Conservation (phyloP, 2,888 invertebrate genomes). For the Cosmia trapezina region DNA sequence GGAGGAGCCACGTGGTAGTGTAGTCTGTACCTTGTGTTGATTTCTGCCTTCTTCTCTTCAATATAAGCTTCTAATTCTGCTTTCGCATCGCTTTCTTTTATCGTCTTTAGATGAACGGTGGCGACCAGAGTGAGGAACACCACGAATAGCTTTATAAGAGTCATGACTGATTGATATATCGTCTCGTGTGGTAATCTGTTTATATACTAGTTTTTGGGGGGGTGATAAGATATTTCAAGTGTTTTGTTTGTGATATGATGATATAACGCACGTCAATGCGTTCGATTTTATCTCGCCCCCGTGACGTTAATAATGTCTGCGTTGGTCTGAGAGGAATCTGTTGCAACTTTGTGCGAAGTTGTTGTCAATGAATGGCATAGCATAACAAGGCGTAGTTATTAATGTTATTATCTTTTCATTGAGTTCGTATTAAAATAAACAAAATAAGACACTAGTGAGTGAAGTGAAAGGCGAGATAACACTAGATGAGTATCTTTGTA, state of each 20-base stretch:
- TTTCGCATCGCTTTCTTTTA: slow-evolving; percentile 61
- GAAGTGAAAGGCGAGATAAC: not conserved
- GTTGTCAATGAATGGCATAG: not conserved
- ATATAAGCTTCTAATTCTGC: slow-evolving; percentile 80
- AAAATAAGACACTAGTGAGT: not conserved
- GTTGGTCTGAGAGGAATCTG: slow-evolving; percentile 21
- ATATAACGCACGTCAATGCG: slow-evolving; percentile 17
- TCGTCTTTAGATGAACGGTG: slow-evolving; percentile 61
- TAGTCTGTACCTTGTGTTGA: slow-evolving; percentile 80
- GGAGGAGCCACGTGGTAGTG: slow-evolving; percentile 84
- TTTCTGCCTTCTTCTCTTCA: slow-evolving; percentile 73
- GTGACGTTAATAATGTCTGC: not conserved
- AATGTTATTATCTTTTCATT: not conserved
- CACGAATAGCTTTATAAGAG: slow-evolving; percentile 43
- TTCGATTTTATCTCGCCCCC: slow-evolving; percentile 6
- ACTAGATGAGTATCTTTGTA: not conserved
- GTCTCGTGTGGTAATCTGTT: slow-evolving; percentile 26
- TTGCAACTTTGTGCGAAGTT: slow-evolving; percentile 13
- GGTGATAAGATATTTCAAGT: slow-evolving; percentile 60
- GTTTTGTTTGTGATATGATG: slow-evolving; percentile 49
- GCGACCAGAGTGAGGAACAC: slow-evolving; percentile 66
- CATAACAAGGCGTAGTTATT: not conserved
- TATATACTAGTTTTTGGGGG: slow-evolving; percentile 49
- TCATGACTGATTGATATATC: slow-evolving; percentile 47
- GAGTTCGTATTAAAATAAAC: not conserved